Evolutionary conservation across 2,113 vertebrate genomes (phyloP), one percentile per base, ranked within the genome.

Genomic region (Sphyrna mokarran): DNA sequence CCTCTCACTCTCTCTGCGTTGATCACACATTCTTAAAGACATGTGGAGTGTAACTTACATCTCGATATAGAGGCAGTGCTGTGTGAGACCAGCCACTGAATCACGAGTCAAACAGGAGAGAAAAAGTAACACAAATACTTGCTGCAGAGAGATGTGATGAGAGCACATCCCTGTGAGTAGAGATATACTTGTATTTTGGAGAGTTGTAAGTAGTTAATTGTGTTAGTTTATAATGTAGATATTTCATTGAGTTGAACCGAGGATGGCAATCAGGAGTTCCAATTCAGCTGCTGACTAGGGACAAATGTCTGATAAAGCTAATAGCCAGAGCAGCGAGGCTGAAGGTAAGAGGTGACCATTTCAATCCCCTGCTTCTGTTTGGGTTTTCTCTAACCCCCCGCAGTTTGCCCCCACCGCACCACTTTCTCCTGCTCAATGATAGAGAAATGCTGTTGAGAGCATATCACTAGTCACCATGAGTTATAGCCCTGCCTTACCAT

Each of bases 331-430:
- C n/a, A 16, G 37, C 0, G n/a, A 13, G 16, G 14, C 10, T 78
- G 29, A 3, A n/a, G 33, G 3, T 78, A 33, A 11, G 76, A n/a
- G 33, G 2, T 80, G 78, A 80, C n/a, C 37, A 13, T 37, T 80
- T 37, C 13, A 2, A 0, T 80, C 6, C 37, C n/a, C 80, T 7
- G 13, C 80, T 40, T 3, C 80, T 40, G 37, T 40, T 22, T 0
- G 16, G 0, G 6, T 8, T 20, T 14, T 7, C 78, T 3, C n/a
- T n/a, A 18, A 5, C n/a, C 78, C n/a, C n/a, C n/a, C 4, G 0
- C 14, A 3, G 2, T 80, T 76, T 11, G 0, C 29, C 72, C 72
- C 1, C 66, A 2, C 16, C 16, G 16, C 66, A 68, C 66, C 29
- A 14, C 37, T 37, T 18, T 37, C 78, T 83, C 20, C 80, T 22